Evolutionary conservation across 2,797 vertebrate species (phyloP).

Genomic region (Mormyrops boulengeri): DNA sequence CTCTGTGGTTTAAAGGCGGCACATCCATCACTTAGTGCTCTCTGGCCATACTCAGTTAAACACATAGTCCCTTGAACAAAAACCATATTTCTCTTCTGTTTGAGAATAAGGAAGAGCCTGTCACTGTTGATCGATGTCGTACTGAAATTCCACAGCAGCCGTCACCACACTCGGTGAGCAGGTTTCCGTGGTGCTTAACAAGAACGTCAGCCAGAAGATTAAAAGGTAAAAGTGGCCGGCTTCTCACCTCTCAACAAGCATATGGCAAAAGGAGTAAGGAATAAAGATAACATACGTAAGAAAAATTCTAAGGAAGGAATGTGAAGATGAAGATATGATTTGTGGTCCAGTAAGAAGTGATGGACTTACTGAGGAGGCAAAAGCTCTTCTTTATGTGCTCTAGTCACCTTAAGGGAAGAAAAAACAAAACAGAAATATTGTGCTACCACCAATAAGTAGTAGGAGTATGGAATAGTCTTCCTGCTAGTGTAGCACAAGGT

Average conservation of each 20-base stretch:
- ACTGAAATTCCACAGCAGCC: not conserved
- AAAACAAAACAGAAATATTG: not conserved
- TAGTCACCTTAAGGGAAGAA: not conserved
- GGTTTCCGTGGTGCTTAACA: not conserved
- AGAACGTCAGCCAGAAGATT: not conserved
- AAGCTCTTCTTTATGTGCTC: not conserved
- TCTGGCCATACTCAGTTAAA: not conserved
- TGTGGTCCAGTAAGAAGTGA: not conserved
- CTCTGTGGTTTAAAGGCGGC: not conserved
- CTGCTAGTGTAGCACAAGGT: too few relatives aligned
- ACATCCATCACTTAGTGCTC: not conserved
- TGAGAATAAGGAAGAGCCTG: not conserved
- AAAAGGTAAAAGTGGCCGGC: not conserved
- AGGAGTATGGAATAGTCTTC: too few relatives aligned
- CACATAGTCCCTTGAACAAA: not conserved
- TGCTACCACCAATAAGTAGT: not conserved
- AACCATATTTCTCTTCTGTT: not conserved
- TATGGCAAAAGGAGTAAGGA: not conserved
- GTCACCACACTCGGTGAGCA: not conserved
- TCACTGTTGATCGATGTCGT: not conserved
- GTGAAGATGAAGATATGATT: not conserved
- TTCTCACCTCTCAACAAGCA: not conserved
- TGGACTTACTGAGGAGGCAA: not conserved
- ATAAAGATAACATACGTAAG: not conserved
- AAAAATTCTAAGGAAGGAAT: not conserved